phyloP scores from a whole-genome alignment of 2,113 vertebrate genomes.

The Melanerpes formicivorus region DNA sequence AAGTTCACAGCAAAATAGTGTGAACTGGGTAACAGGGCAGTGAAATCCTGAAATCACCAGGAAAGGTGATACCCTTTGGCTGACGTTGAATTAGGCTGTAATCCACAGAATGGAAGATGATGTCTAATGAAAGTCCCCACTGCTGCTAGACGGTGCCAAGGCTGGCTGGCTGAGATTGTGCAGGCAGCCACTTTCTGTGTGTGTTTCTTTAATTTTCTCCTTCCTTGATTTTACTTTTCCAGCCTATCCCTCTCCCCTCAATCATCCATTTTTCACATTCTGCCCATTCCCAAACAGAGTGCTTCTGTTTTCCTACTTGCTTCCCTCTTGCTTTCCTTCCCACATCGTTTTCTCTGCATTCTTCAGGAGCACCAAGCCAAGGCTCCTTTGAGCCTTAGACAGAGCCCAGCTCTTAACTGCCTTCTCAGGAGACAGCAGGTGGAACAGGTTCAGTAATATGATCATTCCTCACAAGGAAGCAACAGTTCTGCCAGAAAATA shows the following conservation, averaged over 20 bases:
- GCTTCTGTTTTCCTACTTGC: neutral
- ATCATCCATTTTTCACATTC: neutral
- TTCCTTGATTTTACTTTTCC: neutral
- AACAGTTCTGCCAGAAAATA: constrained; percentile 26
- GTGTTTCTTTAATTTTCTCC: neutral
- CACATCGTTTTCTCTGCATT: neutral
- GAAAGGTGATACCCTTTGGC: neutral
- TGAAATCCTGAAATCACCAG: neutral
- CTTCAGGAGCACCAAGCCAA: neutral
- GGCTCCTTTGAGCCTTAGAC: neutral
- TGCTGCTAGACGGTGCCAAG: fast-evolving
- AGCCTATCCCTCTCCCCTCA: neutral
- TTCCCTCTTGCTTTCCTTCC: neutral
- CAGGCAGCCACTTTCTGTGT: fast-evolving
- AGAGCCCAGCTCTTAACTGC: neutral
- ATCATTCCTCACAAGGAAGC: constrained; percentile 12
- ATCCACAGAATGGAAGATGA: fast-evolving
- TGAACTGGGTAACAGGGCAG: neutral
- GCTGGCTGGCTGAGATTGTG: neutral
- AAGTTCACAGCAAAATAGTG: neutral
- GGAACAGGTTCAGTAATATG: constrained; percentile 40
- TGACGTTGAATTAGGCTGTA: fast-evolving
- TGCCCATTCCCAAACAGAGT: neutral
- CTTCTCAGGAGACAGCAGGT: neutral
- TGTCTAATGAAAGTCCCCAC: fast-evolving